Evolutionary conservation across 1,140 invertebrate species (phyloP), one percentile per base, ranked within the genome.

Genomic region (Mamestra configurata): DNA sequence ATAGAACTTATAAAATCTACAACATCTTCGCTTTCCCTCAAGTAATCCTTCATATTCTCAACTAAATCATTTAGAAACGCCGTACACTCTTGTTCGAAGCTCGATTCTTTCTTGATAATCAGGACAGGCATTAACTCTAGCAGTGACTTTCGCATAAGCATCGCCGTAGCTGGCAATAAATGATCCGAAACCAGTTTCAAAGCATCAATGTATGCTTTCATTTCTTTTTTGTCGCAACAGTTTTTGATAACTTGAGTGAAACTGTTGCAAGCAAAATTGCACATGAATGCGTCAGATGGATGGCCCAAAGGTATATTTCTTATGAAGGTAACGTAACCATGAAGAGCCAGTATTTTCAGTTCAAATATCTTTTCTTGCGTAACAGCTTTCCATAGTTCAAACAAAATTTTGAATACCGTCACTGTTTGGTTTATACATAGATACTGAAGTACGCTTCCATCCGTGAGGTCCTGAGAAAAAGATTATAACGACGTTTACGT

Each of bases 391-490:
- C 94, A 95, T 5, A 95, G 43, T 64, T 88, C 88, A 15, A 92
- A 87, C 7, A 95, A 68, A 72, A 92, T 86, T 79, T 94, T 89
- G 20, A 93, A 85, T 27, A 95, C 77, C 5, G 86, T 83, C n/a
- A 92, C 81, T 0, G 92, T 86, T 79, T 95, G 90, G n/a, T 92
- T 86, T 77, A 87, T 84, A 72, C 93, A 95, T 3, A 95, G 80
- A 78, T 93, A 91, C 37, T 92, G 82, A 80, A 93, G 86, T 22
- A 95, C 88, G 49, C 90, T 88, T 31, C 84, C 87, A 64, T 90
- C 87, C 20, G 89, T 90, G 7, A 89, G 82, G 57, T 91, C 89
- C 93, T 95, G 83, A 79, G 92, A 93, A 20, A 80, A 79, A 84
- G 10, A 35, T 0, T 31, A 4, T n/a, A 71, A 49, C 11, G 40